Base-by-base conservation (phyloP, 1,140 invertebrate species). In the Drosophila ogumai region DNA sequence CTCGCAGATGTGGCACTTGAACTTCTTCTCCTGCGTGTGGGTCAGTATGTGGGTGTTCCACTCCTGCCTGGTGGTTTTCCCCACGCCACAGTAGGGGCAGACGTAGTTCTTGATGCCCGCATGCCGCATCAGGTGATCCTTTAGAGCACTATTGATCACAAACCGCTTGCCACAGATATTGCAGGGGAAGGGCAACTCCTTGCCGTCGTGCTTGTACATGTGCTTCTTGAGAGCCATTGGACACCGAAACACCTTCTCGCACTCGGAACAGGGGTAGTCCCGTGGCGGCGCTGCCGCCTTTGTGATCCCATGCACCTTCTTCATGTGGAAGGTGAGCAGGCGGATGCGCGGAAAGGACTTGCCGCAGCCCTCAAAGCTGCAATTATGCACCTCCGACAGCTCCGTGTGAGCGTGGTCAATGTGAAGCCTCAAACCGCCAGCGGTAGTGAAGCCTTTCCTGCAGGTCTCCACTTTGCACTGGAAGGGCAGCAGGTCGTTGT, bases 131-230 rank as follows among this genome's bases (percentile, higher is more conserved):
- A 92, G 52, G 60, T 92, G 91, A 71, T 92, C 88, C 56, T 92
- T 92, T 13, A 92, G 65, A 0, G 85, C 85, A 31, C 85, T 90
- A 46, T 92, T 92, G 5, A 91, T 91, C 6, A 91, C 85, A 58
- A 92, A 92, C n/a, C 87, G 75, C 57, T 92, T 91, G 47, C 93
- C 93, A 64, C 94, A 94, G 2, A 94, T 94, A 56, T 94, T 94
- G 72, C 94, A 95, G 1, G 94, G 93, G 43, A 94, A 94, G 0
- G 94, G 94, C 41, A 94, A 92, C 79, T 94, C 94, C 32, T 94
- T 94, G 13, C 94, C 94, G 68, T 91, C 90, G 52, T 94, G 94
- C 22, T 94, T 94, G 50, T 94, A 94, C 64, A 94, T 94, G 64
- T 94, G 94, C 60, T 94, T 92, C 52, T 92, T 92, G 6, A 92